Evolutionary conservation across 2,888 invertebrate species (phyloP), one percentile per base, ranked within the genome.

Genomic region (Leptinotarsa peninsularis): DNA sequence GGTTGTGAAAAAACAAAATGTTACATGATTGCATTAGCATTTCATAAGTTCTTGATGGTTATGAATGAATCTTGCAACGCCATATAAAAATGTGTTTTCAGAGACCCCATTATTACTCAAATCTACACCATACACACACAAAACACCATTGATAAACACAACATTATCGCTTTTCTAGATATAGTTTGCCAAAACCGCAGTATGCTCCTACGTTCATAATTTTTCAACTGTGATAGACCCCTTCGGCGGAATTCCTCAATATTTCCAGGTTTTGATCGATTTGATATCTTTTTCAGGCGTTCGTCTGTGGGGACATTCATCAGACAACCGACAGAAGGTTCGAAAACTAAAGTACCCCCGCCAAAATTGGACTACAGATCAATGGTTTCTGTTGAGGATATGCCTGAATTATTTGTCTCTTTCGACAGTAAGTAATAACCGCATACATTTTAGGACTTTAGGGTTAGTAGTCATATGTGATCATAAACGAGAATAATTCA

Each of bases 311-410:
- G 96, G 81, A 95, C 95, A 49, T 95, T 95, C 88, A 95, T 95
- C 85, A 92, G 95, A 73, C 93, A 93, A 84, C 92, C 93, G 80
- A 90, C 90, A 10, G 93, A 93, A 85, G 87, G 90, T 77, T 91
- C 92, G 75, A 89, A 90, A 86, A 88, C 90, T 75, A 91, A 91
- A 84, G 90, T 91, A 54, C 90, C 91, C 77, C 93, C 92, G 80
- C 96, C 96, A 54, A 93, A 94, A 84, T 90, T 96, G 81, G 96
- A 96, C 89, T 96, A 96, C 88, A 93, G 96, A 86, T 96, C 96
- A 86, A 96, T 96, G 96, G 96, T 96, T 78, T 96, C 96, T 27
- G 95, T 96, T 80, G 96, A 96, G 85, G 98, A 98, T 88, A 96
- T 96, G 93, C 97, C 98, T 4, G 97, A 97, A 89, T 91, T 98